These are phyloP conservation scores for Cheilosia scutellata DNA, from an alignment of 2,888 invertebrate species.

Conservation along the genomic window DNA sequence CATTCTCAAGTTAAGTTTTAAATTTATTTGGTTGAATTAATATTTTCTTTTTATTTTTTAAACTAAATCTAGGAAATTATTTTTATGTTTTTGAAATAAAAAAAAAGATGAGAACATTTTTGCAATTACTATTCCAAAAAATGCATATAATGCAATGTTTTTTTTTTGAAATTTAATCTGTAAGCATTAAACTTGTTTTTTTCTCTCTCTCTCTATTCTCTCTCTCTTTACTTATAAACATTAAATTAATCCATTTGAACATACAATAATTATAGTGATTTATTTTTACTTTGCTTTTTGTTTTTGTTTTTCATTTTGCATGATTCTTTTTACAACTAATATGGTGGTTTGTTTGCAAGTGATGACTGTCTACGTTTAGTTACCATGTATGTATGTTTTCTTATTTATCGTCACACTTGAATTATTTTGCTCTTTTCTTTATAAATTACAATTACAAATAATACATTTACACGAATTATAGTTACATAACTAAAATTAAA, in stretches of 20 bases:
- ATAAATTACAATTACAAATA: slow-evolving; percentile 75
- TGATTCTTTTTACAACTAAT: slow-evolving; percentile 69
- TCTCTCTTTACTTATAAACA: slow-evolving; percentile 64
- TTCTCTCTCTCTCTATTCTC: slow-evolving; percentile 39
- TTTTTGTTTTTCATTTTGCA: slow-evolving; percentile 24
- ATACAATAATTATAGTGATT: slow-evolving; percentile 71
- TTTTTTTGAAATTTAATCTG: slow-evolving; percentile 34
- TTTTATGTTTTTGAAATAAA: slow-evolving; percentile 30
- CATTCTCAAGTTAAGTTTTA: slow-evolving; percentile 57
- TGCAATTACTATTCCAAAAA: slow-evolving; percentile 68
- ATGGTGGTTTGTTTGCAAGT: slow-evolving; percentile 76
- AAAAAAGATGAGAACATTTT: slow-evolving; percentile 56
- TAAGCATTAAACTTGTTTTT: slow-evolving; percentile 51
- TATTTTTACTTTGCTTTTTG: slow-evolving; percentile 42
- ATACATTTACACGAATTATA: slow-evolving; percentile 75
- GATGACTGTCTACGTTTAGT: slow-evolving; percentile 73
- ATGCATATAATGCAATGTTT: slow-evolving; percentile 47
- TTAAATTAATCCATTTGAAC: slow-evolving; percentile 72
- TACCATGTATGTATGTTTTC: slow-evolving; percentile 63
- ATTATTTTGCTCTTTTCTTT: slow-evolving; percentile 55
- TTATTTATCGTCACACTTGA: slow-evolving; percentile 70
- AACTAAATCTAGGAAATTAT: slow-evolving; percentile 38
- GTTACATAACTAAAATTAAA: slow-evolving; percentile 73
- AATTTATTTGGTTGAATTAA: slow-evolving; percentile 63
- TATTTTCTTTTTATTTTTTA: slow-evolving; percentile 41